A percentile compares a stretch with the other conserved stretches of the same genome.
Conservation (phyloP, 1,140 invertebrate species). For the Oedothorax gibbosus region DNA sequence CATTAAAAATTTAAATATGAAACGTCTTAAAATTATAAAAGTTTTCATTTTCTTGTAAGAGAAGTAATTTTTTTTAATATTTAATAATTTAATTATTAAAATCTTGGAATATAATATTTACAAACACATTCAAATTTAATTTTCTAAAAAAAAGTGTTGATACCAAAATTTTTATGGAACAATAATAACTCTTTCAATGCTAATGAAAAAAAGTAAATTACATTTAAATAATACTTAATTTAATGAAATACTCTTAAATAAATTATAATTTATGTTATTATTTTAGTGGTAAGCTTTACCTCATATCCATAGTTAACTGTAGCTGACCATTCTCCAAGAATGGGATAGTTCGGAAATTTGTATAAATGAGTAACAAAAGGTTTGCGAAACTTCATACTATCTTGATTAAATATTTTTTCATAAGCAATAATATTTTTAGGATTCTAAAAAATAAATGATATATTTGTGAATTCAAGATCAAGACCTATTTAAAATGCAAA, state of each 20-base stretch:
- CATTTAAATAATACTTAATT: too few relatives aligned
- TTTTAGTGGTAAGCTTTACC: neutral
- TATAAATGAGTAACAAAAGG: constrained; percentile 59
- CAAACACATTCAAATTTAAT: too few relatives aligned
- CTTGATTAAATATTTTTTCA: constrained; percentile 21
- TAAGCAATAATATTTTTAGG: constrained; percentile 63
- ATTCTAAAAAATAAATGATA: constrained; percentile 57
- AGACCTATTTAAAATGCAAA: neutral
- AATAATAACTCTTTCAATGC: too few relatives aligned
- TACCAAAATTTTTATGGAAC: too few relatives aligned
- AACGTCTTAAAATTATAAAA: neutral
- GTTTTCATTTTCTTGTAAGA: too few relatives aligned
- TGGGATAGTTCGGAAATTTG: constrained; percentile 62
- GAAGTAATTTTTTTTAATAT: too few relatives aligned
- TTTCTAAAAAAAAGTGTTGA: too few relatives aligned
- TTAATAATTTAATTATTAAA: too few relatives aligned
- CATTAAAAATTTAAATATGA: neutral
- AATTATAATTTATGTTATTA: too few relatives aligned
- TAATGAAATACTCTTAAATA: too few relatives aligned
- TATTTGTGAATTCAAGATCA: neutral
- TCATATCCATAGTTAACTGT: constrained; percentile 58
- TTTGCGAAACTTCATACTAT: neutral
- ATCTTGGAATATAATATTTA: too few relatives aligned
- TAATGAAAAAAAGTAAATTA: too few relatives aligned
- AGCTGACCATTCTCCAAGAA: constrained; percentile 62